These are phyloP conservation scores for Agrotis segetum DNA, from an alignment of 2,888 invertebrate genomes.

Conservation along the genomic window DNA sequence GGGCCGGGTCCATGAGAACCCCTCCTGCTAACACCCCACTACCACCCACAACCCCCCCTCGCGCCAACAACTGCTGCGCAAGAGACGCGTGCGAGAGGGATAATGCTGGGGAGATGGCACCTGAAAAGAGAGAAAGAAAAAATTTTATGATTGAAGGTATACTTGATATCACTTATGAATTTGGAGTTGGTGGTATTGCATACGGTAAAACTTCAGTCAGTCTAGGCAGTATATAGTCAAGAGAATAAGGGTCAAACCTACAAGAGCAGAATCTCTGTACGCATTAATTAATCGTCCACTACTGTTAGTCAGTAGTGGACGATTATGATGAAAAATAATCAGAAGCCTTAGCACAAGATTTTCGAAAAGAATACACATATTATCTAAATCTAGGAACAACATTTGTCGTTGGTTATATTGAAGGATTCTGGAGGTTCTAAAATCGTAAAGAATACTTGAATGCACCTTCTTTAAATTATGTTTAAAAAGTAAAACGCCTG, in stretches of 20 bases:
- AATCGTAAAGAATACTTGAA: neutral
- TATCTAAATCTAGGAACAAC: neutral
- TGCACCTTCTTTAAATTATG: neutral
- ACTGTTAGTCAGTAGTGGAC: too few species aligned
- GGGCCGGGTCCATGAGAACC: constrained; percentile 86
- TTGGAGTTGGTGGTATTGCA: neutral
- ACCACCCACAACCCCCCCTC: constrained; percentile 86
- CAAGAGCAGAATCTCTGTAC: neutral
- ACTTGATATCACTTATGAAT: too few species aligned
- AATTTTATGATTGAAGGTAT: neutral
- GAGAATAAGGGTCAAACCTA: too few species aligned
- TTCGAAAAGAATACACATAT: too few species aligned
- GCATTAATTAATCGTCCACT: too few species aligned
- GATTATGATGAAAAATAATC: too few species aligned
- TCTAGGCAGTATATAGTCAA: too few species aligned
- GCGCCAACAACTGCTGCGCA: constrained; percentile 86
- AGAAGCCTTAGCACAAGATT: too few species aligned
- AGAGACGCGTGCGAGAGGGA: constrained; percentile 91
- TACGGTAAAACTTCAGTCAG: neutral
- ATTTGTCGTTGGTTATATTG: neutral
- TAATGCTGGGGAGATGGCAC: constrained; percentile 96
- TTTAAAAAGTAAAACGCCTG: neutral
- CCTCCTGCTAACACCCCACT: constrained; percentile 85
- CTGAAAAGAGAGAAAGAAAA: constrained; percentile 70
- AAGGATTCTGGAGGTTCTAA: neutral